Base-by-base conservation (phyloP, 2,797 vertebrate species). In the Syndactyla subalaris region DNA sequence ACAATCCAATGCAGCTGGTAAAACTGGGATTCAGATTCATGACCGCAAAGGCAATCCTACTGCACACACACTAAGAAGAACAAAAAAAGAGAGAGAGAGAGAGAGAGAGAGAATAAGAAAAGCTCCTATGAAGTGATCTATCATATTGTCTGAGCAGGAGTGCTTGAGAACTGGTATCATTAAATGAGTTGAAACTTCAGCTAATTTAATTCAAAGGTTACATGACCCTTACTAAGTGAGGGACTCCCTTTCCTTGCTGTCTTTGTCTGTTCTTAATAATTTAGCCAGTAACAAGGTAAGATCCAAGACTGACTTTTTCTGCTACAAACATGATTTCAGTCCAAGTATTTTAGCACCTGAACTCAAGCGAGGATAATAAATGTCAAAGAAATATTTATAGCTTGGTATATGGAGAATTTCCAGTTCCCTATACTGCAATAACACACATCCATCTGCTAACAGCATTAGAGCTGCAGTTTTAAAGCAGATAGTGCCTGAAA, bases 281-380 rank as follows among this genome's bases (percentile, higher is more conserved):
- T 97, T 97, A 97, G 90, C 93, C 94, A 96, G 94, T 70, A 95
- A 96, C 88, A 94, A 97, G 94, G 94, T 96, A 97, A 91, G 84
- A 90, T 97, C 91, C 96, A 96, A 97, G 86, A 97, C 80, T 94
- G 92, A 94, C 96, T 95, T 97, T 97, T 97, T 95, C 94, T 97
- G 94, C 96, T 98, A 95, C 96, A 97, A 98, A 98, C 96, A 98
- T 96, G 97, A 98, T 97, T 98, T 97, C 93, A 88, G 98, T 98
- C 98, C 98, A 98, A 99, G 98, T 98, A 98, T 98, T 99, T 99
- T 99, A 99, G 98, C 99, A 99, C 99, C 99, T 99, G 98, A 99
- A 98, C 94, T 98, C 98, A 98, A 97, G 98, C 91, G 98, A 99
- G 99, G 97, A 98, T 98, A 98, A 99, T 99, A 99, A 99, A 99